A percentile compares a stretch with the other conserved stretches of the same genome.
These are phyloP conservation scores for Aphis gossypii DNA, from an alignment of 1,140 invertebrate genomes.

Conservation along the genomic window DNA sequence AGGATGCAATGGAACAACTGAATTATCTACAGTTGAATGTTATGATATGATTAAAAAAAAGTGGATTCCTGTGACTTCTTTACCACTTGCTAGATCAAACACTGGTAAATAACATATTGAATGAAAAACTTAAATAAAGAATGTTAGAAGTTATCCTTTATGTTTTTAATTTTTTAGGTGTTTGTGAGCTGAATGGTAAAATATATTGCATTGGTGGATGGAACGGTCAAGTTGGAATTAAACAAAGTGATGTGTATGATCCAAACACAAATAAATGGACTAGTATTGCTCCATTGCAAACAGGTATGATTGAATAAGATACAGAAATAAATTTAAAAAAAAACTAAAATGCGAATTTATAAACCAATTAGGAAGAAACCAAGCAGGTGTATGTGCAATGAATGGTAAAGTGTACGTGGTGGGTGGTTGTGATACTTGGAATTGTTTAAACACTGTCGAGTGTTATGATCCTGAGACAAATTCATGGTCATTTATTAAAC, in stretches of 20 bases:
- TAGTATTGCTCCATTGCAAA: constrained; percentile 72
- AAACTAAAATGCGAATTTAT: background rate
- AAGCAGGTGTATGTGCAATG: constrained; percentile 76
- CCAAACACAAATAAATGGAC: constrained; percentile 72
- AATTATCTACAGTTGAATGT: constrained; percentile 75
- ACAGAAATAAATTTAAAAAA: background rate
- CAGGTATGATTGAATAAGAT: constrained; percentile 65
- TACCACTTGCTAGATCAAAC: constrained; percentile 75
- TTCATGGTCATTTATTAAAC: constrained; percentile 66
- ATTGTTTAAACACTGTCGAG: constrained; percentile 77
- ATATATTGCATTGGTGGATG: constrained; percentile 84
- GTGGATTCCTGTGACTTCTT: constrained; percentile 72
- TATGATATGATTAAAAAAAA: constrained; percentile 68
- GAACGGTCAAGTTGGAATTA: constrained; percentile 78
- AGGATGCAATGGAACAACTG: constrained; percentile 80
- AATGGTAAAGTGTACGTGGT: constrained; percentile 76
- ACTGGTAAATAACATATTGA: constrained; percentile 65
- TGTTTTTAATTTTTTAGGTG: constrained; percentile 66
- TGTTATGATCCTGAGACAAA: constrained; percentile 72
- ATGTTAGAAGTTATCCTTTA: background rate
- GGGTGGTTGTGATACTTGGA: constrained; percentile 84
- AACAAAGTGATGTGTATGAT: constrained; percentile 78
- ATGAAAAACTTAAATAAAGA: background rate
- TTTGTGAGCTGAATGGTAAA: constrained; percentile 74
- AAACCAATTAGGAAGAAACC: constrained; percentile 73